A percentile compares a stretch with the other conserved stretches of the same genome.
Evolutionary conservation across 2,888 invertebrate species (phyloP).

Genomic region (Epirrita christyi): DNA sequence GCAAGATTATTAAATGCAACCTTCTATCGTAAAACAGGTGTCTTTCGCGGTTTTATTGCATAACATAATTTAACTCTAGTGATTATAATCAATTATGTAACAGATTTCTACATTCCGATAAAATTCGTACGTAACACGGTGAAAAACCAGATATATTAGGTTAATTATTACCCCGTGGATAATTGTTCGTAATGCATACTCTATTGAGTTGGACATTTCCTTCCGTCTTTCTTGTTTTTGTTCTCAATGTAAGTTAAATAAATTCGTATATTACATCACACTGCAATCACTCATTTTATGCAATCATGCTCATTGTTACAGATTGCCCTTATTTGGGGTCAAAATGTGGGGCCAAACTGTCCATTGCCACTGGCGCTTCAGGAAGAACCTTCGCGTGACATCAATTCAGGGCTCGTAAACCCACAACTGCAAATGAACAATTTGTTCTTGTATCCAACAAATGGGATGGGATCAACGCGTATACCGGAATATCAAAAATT

Average conservation of each 20-base stretch:
- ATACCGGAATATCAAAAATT: conserved; percentile 10
- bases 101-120: conserved; percentile 55
- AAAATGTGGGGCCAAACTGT: conserved; percentile 28
- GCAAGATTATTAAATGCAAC: conserved; percentile 18
- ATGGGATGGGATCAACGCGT: conserved; percentile 7
- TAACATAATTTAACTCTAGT: conserved; percentile 37
- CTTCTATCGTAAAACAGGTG: conserved; percentile 30
- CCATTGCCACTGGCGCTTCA: conserved; percentile 17
- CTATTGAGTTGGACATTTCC: conserved; percentile 50
- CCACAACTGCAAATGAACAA: conserved; percentile 23
- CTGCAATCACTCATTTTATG: conserved; percentile 10
- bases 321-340: conserved; percentile 32
- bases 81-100: conserved; percentile 54
- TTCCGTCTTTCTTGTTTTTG: conserved; percentile 46
- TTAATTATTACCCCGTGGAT: conserved; percentile 50
- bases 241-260: conserved; percentile 52
- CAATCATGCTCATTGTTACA: conserved; percentile 39
- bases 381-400: conserved; percentile 21
- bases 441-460: conserved; percentile 13
- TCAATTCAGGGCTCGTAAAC: conserved; percentile 5
- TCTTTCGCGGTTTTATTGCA: conserved; percentile 31
- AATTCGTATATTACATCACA: conserved; percentile 25
- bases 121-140: conserved; percentile 46
- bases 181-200: conserved; percentile 61
- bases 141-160: conserved; percentile 59